phyloP scores from a whole-genome alignment of 2,888 invertebrate genomes.

The Perithous albicinctus region DNA sequence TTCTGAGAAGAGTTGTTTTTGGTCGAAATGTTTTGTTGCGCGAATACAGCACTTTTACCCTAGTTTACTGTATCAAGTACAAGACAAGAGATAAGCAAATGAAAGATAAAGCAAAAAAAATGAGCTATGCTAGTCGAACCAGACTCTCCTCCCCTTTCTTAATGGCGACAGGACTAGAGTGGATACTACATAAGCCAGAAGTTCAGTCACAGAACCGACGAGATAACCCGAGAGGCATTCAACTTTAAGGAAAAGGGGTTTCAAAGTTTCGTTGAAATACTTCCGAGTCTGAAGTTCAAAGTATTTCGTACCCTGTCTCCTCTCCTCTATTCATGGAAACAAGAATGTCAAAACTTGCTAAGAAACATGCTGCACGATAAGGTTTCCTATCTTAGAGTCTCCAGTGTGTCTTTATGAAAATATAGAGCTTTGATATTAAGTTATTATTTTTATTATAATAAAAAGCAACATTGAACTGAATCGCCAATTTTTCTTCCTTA shows the following conservation, averaged over 20 bases:
- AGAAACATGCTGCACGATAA: not conserved
- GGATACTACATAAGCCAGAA: slow-evolving; percentile 3
- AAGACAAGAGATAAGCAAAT: not conserved
- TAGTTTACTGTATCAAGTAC: not conserved
- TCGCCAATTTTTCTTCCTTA: too few relatives aligned
- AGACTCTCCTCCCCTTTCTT: not conserved
- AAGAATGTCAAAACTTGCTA: slow-evolving; percentile 42
- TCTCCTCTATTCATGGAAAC: slow-evolving; percentile 19
- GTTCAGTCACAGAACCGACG: slow-evolving; percentile 1
- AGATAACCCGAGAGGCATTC: slow-evolving; percentile 27
- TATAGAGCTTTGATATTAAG: not conserved
- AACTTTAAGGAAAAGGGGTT: not conserved
- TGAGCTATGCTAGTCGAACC: not conserved
- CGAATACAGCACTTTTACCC: not conserved
- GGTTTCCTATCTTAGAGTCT: not conserved
- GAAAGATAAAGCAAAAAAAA: not conserved
- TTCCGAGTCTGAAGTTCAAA: slow-evolving; percentile 22
- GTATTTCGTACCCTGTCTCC: slow-evolving; percentile 15
- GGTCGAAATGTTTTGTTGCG: not conserved
- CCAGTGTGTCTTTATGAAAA: slow-evolving; percentile 2
- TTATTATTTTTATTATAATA: not conserved
- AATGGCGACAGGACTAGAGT: slow-evolving; percentile 14
- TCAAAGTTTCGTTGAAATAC: slow-evolving; percentile 47
- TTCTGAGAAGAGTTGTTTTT: not conserved
- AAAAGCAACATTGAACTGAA: not conserved